phyloP scores from a whole-genome alignment of 2,888 invertebrate species.

The Sympetrum striolatum region DNA sequence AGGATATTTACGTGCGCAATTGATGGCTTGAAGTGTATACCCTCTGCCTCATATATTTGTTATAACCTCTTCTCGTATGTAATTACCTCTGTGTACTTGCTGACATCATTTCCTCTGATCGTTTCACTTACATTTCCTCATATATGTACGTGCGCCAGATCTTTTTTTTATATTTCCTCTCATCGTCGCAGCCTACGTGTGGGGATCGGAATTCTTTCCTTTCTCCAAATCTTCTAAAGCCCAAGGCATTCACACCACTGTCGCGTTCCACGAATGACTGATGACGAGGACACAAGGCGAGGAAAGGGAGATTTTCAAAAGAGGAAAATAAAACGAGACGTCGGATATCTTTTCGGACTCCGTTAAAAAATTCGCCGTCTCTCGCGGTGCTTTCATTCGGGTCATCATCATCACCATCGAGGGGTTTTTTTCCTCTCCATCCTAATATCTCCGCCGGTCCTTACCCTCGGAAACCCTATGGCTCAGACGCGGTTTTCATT shows the following conservation, averaged over 20 bases:
- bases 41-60: too few species aligned
- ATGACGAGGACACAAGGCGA: conserved; percentile 8
- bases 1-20: too few species aligned
- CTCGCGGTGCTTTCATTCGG: background rate
- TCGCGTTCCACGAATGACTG: conserved; percentile 39
- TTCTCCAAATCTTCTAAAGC: background rate
- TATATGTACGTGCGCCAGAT: background rate
- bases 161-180: background rate
- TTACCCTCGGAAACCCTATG: background rate
- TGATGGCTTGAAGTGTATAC: too few species aligned
- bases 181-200: background rate
- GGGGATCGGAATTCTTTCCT: background rate
- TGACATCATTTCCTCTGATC: too few species aligned
- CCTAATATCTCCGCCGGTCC: background rate
- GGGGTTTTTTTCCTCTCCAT: background rate
- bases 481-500: background rate
- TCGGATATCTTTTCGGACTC: background rate
- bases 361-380: background rate
- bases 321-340: background rate
- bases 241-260: conserved; percentile 24
- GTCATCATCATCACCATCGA: background rate
- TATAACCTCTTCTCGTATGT: too few species aligned
- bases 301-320: background rate
- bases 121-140: too few species aligned
- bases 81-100: too few species aligned